These are phyloP conservation scores for Scaptodrosophila lebanonensis DNA, from an alignment of 1,140 invertebrate genomes.

Conservation along the genomic window DNA sequence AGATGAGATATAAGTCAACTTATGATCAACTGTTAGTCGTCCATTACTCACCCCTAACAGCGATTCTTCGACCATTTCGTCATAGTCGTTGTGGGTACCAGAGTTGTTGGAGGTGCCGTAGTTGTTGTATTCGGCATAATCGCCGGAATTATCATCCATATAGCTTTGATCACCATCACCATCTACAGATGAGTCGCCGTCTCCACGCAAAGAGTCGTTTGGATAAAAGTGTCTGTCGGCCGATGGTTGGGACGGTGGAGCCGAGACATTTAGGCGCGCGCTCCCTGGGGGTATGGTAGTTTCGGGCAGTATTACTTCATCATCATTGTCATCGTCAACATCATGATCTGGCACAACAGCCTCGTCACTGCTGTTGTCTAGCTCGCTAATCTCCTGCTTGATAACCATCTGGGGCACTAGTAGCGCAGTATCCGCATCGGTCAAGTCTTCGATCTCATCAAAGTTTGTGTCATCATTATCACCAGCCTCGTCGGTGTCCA, in stretches of 20 bases:
- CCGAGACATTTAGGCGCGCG: constrained; percentile 36
- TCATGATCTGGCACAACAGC: background rate
- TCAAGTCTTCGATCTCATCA: constrained; percentile 64
- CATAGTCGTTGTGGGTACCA: constrained; percentile 60
- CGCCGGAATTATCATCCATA: constrained; percentile 46
- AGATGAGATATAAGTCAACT: background rate
- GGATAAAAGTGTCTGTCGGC: background rate
- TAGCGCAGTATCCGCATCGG: constrained; percentile 59
- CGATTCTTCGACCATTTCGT: constrained; percentile 71
- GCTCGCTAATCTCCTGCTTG: constrained; percentile 61
- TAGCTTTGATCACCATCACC: constrained; percentile 43
- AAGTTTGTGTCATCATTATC: constrained; percentile 29
- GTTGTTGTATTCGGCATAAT: constrained; percentile 46
- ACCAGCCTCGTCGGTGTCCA: constrained; percentile 10
- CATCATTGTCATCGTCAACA: constrained; percentile 17
- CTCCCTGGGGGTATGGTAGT: constrained; percentile 27
- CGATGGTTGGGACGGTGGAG: too few relatives aligned
- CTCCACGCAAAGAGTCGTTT: constrained; percentile 31
- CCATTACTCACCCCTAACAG: constrained; percentile 53
- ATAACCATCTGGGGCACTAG: constrained; percentile 72
- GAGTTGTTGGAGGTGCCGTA: constrained; percentile 25
- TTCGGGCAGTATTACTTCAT: constrained; percentile 52
- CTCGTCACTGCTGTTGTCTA: constrained; percentile 46
- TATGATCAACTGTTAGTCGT: background rate
- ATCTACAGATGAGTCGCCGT: constrained; percentile 49